Base-by-base conservation (phyloP, 2,888 invertebrate species). In the Cistogaster globosa region DNA sequence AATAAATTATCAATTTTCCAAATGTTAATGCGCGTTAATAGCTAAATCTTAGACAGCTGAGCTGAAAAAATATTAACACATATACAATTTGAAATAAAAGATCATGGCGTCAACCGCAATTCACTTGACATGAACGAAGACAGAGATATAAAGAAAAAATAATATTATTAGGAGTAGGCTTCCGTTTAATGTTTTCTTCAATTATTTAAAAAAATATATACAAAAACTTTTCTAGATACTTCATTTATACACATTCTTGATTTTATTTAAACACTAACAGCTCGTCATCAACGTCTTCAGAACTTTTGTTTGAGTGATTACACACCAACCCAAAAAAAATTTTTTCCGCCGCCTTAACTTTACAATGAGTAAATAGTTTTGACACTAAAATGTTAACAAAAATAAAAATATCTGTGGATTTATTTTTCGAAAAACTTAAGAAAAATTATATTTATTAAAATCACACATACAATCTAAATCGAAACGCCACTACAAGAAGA, bases 301-400 rank as follows among this genome's bases (percentile, higher is more conserved):
- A 71, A 51, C 69, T 67, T 76, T 65, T 76, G 63, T 82, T 62
- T 63, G 81, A 62, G 38, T 58, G 79, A 79, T 84, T 69, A 78
- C 51, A 69, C 74, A 63, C 20, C 14, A 42, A 68, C 67, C 58
- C 18, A 45, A 16, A 22, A 60, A 55, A 22, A 26, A 22, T 58
- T 14, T 58, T 69, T 78, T 78, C 42, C 18, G 62, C 81, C 77
- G 78, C 81, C 48, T 32, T 62, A 51, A 42, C 62, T 77, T 68
- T 78, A 85, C 82, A 82, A 65, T 65, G 74, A 78, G 51, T 82
- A 82, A 82, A 84, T 85, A 82, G 84, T 85, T 85, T 85, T 85
- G 84, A 85, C 84, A 85, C 60, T 53, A 81, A 81, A 77, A 84
- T 78, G 69, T 85, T 82, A 85, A 81, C 60, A 67, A 79, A 48